A percentile compares a stretch with the other conserved stretches of the same genome.
These are phyloP conservation scores for Alviniconcha strummeri DNA, from an alignment of 2,888 invertebrate genomes.

Conservation along the genomic window DNA sequence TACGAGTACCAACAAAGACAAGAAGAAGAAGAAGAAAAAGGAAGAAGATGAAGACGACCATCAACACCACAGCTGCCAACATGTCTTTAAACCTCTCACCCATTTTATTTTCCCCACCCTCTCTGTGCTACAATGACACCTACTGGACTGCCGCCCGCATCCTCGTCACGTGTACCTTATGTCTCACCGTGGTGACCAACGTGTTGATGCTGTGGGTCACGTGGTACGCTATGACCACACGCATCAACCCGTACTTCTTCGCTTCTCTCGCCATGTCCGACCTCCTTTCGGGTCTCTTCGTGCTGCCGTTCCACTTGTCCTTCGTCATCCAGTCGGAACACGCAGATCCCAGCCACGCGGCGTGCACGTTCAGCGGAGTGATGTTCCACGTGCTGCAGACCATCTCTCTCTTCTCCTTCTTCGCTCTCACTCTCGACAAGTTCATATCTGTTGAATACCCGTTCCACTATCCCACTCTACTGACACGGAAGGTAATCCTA, in stretches of 20 bases:
- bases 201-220: conserved; percentile 12
- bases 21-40: no score
- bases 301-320: conserved; percentile 11
- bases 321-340: not conserved
- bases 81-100: not conserved
- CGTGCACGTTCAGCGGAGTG: conserved; percentile 7
- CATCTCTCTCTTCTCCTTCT: conserved; percentile 25
- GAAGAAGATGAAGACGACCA: no score
- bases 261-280: conserved; percentile 24
- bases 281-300: conserved; percentile 18
- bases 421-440: conserved; percentile 18
- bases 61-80: no score
- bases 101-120: not conserved
- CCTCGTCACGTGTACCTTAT: conserved; percentile 4
- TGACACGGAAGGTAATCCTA: conserved; percentile 1
- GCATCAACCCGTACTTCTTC: conserved; percentile 27
- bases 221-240: conserved; percentile 4
- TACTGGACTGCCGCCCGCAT: not conserved
- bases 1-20: no score
- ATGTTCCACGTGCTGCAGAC: conserved; percentile 26
- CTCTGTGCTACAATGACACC: not conserved
- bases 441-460: conserved; percentile 10
- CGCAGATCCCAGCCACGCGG: not conserved
- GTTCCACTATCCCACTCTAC: not conserved
- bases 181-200: conserved; percentile 7